Percentiles rank a stretch among this genome's conserved stretches.
Evolutionary conservation across 2,888 invertebrate genomes (phyloP).

Genomic region (Cinara cedri): DNA sequence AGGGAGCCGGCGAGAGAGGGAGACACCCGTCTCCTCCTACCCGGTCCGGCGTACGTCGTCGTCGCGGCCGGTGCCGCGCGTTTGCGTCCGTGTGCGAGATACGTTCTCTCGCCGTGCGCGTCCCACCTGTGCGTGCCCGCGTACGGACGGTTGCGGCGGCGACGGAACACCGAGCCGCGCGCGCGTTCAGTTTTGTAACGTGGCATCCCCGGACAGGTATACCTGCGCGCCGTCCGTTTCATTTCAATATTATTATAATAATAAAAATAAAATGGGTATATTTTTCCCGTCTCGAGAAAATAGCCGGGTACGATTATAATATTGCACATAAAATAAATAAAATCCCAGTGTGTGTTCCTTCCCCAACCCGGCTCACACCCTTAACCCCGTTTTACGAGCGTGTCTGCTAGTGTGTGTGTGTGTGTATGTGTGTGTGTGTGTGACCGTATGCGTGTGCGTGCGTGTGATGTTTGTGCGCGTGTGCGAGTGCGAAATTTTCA

Average conservation of each 20-base stretch:
- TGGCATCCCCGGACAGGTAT: conserved; percentile 52
- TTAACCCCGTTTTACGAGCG: not conserved
- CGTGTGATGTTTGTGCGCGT: conserved; percentile 5
- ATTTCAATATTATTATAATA: no score
- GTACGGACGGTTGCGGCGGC: not conserved
- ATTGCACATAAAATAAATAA: not conserved
- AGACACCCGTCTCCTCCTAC: not conserved
- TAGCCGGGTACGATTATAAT: no score
- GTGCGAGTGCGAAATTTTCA: conserved; percentile 34
- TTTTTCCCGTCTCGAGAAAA: no score
- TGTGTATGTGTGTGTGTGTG: not conserved
- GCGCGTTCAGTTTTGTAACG: conserved; percentile 54
- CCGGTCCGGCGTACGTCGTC: not conserved
- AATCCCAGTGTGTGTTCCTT: not conserved
- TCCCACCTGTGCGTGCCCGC: not conserved
- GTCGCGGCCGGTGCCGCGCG: not conserved
- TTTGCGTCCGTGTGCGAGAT: not conserved
- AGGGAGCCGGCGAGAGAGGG: not conserved
- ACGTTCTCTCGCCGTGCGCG: not conserved
- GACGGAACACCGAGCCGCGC: conserved; percentile 8
- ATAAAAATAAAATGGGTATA: no score
- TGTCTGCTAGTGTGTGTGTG: conserved; percentile 4
- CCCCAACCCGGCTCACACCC: conserved; percentile 4
- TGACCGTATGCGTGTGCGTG: not conserved
- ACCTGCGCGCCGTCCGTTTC: conserved; percentile 26